These are phyloP conservation scores for Halcyon badia DNA, from an alignment of 2,797 vertebrate genomes.

Conservation along the genomic window DNA sequence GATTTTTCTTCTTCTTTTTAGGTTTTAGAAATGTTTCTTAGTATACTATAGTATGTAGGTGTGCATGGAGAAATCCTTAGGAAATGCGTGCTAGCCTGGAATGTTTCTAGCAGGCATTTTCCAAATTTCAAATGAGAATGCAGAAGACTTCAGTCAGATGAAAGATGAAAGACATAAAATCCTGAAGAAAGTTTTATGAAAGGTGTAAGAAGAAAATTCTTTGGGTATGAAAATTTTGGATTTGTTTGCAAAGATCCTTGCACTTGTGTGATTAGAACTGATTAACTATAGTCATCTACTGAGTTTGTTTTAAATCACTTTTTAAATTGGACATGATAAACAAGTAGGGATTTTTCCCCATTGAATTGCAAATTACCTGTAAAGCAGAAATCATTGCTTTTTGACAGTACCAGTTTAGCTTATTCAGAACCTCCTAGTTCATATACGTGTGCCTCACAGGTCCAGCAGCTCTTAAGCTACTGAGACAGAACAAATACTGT, in stretches of 20 bases:
- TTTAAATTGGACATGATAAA: slow-evolving; percentile 12
- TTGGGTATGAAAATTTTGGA: neutral
- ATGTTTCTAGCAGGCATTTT: neutral
- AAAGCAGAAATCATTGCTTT: slow-evolving; percentile 28
- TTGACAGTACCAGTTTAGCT: neutral
- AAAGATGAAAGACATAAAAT: neutral
- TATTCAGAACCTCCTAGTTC: slow-evolving; percentile 44
- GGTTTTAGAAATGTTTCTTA: neutral
- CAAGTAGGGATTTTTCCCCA: neutral
- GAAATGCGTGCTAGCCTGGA: neutral
- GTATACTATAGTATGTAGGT: neutral
- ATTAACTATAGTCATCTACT: neutral
- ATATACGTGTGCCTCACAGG: neutral
- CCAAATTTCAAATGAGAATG: neutral
- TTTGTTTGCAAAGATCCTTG: neutral
- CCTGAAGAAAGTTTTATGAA: neutral
- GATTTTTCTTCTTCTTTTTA: neutral
- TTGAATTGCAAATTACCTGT: slow-evolving; percentile 13
- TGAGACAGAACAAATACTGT: slow-evolving; percentile 6
- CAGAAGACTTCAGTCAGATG: neutral
- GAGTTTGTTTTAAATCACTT: neutral
- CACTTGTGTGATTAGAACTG: neutral
- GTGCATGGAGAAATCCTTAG: neutral
- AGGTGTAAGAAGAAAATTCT: neutral
- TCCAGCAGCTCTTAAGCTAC: neutral